Base-by-base conservation (phyloP, 2,113 vertebrate species). In the Philantomba maxwellii region DNA sequence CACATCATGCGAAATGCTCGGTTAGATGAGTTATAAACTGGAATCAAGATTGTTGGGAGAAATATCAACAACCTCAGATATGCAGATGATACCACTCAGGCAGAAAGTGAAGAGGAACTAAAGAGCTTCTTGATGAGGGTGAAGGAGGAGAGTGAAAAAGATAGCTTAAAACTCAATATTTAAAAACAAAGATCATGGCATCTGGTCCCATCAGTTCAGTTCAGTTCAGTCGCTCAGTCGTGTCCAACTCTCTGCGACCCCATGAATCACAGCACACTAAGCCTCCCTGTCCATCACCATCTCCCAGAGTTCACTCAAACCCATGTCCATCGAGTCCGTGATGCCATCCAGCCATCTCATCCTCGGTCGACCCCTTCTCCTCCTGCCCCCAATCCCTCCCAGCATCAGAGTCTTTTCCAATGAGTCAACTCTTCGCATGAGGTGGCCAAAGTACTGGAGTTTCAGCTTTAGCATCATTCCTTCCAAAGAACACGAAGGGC, bases 231-330 rank as follows among this genome's bases (percentile, higher is more conserved):
- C 1, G 5, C 26, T 60, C 26, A 6, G 26, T 28, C 26, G 13
- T 60, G 12, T 60, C 12, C 0, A 0, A 60, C 12, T 30, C 26
- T 60, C 14, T 30, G 58, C 12, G 14, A 60, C 5, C 1, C 0
- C 6, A 0, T 60, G 26, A 60, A 60, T 6, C 58, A 6, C 26
- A 60, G 58, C 58, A 60, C 1, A 0, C 26, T 12, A 60, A 12
- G 58, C 12, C 26, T 60, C 58, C 58, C 58, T 60, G 58, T 14
- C 58, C 26, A 60, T 60, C 58, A 30, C 26, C 58, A 60, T 30
- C 12, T 60, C 14, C 12, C 6, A 12, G 26, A 60, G 26, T 60
- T 5, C 58, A 60, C 12, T 28, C 26, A 60, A 60, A 60, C 12
- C 12, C 58, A 30, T 60, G 13, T 30, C 58, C 58, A 14, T 30